A percentile compares a stretch with the other conserved stretches of the same genome.
Evolutionary conservation across 1,140 invertebrate genomes (phyloP).

Genomic region (Drosophila nannoptera): DNA sequence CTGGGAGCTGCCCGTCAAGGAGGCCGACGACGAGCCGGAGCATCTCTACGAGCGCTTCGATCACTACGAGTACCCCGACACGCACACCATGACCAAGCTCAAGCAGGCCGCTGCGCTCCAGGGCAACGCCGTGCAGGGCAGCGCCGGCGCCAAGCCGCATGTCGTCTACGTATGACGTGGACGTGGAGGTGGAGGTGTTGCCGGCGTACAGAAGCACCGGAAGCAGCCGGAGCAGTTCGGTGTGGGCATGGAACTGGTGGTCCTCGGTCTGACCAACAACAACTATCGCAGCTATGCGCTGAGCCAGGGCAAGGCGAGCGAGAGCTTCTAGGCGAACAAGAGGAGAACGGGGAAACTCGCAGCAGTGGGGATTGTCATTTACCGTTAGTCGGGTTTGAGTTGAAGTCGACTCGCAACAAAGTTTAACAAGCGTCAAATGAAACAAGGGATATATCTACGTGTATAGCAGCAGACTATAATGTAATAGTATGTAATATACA

Average conservation of each 20-base stretch:
- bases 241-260: conserved; percentile 55
- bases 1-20: conserved; percentile 77
- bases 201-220: conserved; percentile 12
- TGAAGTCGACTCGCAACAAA: conserved; percentile 57
- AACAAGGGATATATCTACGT: conserved; percentile 78
- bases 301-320: conserved; percentile 51
- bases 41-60: conserved; percentile 79
- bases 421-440: conserved; percentile 79
- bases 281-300: conserved; percentile 69
- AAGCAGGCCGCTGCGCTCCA: conserved; percentile 61
- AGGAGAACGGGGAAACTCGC: conserved; percentile 39
- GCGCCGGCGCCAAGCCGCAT: conserved; percentile 64
- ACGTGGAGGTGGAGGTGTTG: conserved; percentile 40
- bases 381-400: conserved; percentile 16
- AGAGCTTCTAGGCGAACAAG: conserved; percentile 35
- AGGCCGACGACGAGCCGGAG: conserved; percentile 75
- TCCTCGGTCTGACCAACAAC: conserved; percentile 53
- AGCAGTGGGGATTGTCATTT: conserved; percentile 16
- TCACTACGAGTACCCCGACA: conserved; percentile 78
- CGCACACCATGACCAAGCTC: conserved; percentile 73
- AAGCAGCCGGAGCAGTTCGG: neutral
- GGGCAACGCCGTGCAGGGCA: conserved; percentile 23
- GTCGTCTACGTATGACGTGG: conserved; percentile 79
- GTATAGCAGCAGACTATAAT: conserved; percentile 62
- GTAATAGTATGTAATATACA: conserved; percentile 34